phyloP scores from a whole-genome alignment of 1,140 invertebrate species.

The Brachystomella parvula region DNA sequence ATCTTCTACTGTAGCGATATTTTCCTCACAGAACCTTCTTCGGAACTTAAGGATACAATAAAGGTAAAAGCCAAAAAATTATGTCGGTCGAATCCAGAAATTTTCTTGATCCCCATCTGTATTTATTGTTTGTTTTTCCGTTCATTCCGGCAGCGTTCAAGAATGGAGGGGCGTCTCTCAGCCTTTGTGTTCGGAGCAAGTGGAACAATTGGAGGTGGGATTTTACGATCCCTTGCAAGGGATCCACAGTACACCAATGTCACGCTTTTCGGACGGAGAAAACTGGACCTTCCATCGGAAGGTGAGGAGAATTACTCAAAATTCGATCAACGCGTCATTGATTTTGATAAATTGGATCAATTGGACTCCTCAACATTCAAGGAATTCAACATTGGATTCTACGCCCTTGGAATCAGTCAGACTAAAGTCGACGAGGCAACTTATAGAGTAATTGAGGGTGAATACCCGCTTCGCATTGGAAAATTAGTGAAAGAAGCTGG shows the following conservation, averaged over 20 bases:
- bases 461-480: slow-evolving; percentile 48
- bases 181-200: slow-evolving; percentile 17
- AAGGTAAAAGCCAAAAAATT: too few relatives aligned
- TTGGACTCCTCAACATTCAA: slow-evolving; percentile 44
- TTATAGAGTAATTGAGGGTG: slow-evolving; percentile 50
- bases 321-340: slow-evolving; percentile 44
- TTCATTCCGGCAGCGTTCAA: background rate
- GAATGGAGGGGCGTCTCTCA: background rate
- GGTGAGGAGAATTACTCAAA: slow-evolving; percentile 35
- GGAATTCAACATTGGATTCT: slow-evolving; percentile 46
- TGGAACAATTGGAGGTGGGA: slow-evolving; percentile 43
- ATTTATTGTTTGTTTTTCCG: background rate
- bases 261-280: slow-evolving; percentile 45
- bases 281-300: slow-evolving; percentile 38
- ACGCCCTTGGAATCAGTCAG: slow-evolving; percentile 40
- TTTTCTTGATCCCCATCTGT: too few relatives aligned
- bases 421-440: slow-evolving; percentile 45
- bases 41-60: background rate
- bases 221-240: slow-evolving; percentile 44
- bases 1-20: too few relatives aligned
- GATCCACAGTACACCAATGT: slow-evolving; percentile 44
- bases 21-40: too few relatives aligned
- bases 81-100: too few relatives aligned
- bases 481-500: slow-evolving; percentile 46
- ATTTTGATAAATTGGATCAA: slow-evolving; percentile 50